Base-by-base conservation (phyloP, 2,113 vertebrate species). In the Ptychochromis oligacanthus region DNA sequence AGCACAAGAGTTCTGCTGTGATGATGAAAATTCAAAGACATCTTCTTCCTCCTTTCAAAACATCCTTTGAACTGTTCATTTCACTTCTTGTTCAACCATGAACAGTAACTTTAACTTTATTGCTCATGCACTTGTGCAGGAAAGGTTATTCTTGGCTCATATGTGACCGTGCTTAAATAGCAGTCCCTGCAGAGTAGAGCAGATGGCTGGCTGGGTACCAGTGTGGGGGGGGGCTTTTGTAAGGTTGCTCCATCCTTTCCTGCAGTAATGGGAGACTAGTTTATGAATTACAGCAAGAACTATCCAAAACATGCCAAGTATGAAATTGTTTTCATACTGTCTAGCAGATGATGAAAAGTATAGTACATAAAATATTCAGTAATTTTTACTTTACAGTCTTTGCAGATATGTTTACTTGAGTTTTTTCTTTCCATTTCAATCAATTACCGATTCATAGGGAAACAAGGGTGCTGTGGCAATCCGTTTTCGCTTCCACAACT, bases 401-500 rank as follows among this genome's bases (percentile, higher is more conserved):
- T 70, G 24, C 43, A 28, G 15, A 70, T 10, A 38, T 1, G 0
- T 70, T 49, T 31, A 31, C 28, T 31, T 80, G 17, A 26, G 43
- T 40, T 12, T 49, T 46, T 75, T 40, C 72, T 2, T 43, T 4
- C 36, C 26, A 4, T 64, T 38, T 59, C 12, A 22, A 49, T 59
- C 24, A 17, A 15, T 74, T n/a, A 14, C 55, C 52, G 2, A 77
- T 81, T 87, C 65, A 2, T 90, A 99, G 98, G 98, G 98, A 82
- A 99, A 99, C 95, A 99, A 99, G 91, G 98, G 98, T 0, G 98
- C 97, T 0, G 98, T 99, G 80, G 96, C 97, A 2, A 90, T 99
- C 91, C 96, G 97, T 79, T 99, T 99, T 94, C 96, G 93, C 31
- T 97, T 99, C 89, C 97, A 99, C 81, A 98, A 97, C 92, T 98